Evolutionary conservation across 2,888 invertebrate genomes (phyloP), one percentile per base, ranked within the genome.

Genomic region (Chesias legatella): DNA sequence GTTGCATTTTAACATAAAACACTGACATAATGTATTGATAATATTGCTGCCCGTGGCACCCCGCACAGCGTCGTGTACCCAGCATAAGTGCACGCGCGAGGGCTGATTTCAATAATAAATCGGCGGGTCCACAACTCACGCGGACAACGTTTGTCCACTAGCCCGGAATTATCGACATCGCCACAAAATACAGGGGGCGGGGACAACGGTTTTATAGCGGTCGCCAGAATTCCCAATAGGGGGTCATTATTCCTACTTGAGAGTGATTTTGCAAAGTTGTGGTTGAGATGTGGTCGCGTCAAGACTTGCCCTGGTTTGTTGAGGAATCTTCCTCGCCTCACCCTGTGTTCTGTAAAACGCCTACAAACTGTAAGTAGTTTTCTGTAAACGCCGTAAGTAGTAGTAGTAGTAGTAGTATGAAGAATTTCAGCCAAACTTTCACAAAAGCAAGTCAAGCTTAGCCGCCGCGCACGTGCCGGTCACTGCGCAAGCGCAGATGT

Each of bases 81-180:
- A 13, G 29, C 10, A 10, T 24, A 39, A 78, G 71, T 56, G 67
- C 75, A 67, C 71, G 73, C 72, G 79, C 74, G 78, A 73, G 75
- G 68, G 63, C 73, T 78, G 77, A 81, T 83, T 85, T 84, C 74
- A 83, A 84, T 85, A 85, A 84, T 83, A 86, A 85, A 86, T 85
- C 80, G 83, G 79, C 75, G 74, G 63, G 58, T 59, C 67, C 73
- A 72, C 76, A 77, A 77, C 69, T 74, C 72, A 76, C 63, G 57
- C 58, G 66, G 69, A 68, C 72, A 71, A 67, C 71, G 73, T 78
- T 75, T 74, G 79, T 63, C 58, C 55, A 64, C 81, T 78, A 81
- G 77, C 61, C 70, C 73, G 68, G 70, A 76, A 84, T 84, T 83
- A 85, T 81, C 82, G 79, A 75, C 74, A 68, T 76, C 70, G 73